Conservation (phyloP, 2,113 vertebrate species). For the Motacilla tschutschensis region DNA sequence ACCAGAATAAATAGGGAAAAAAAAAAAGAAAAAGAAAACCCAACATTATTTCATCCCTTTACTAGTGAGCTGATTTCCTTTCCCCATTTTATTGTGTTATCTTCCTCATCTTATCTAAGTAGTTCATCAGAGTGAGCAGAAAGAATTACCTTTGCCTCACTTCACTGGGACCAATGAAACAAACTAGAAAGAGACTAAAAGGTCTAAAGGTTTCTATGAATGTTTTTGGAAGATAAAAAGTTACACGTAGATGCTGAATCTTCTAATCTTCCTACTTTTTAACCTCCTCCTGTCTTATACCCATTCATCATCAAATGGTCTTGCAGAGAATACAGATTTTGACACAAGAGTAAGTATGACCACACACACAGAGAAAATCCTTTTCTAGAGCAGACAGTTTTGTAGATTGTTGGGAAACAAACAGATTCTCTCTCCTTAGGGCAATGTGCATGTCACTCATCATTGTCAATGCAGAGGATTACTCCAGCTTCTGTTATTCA, state of each 20-base stretch:
- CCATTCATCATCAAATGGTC: not conserved
- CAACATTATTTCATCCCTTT: not conserved
- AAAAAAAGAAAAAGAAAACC: not conserved
- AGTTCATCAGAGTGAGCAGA: not conserved
- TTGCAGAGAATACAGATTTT: not conserved
- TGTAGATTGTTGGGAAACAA: not conserved
- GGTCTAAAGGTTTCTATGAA: not conserved
- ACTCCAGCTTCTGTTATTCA: not conserved
- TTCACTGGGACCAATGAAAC: not conserved
- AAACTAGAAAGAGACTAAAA: not conserved
- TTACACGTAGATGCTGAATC: not conserved
- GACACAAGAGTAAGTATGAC: not conserved
- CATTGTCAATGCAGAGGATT: not conserved
- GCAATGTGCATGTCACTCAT: not conserved
- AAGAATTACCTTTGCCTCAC: not conserved
- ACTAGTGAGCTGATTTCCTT: not conserved
- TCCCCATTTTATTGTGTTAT: not conserved
- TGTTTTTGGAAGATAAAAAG: not conserved
- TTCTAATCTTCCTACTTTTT: not conserved
- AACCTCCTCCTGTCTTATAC: not conserved
- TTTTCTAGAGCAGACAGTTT: not conserved
- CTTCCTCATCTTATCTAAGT: not conserved
- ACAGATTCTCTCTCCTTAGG: not conserved
- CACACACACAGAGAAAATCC: not conserved
- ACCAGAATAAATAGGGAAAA: not conserved